Evolutionary conservation across 2,113 vertebrate genomes (phyloP).

Genomic region (Dicaeum eximium): DNA sequence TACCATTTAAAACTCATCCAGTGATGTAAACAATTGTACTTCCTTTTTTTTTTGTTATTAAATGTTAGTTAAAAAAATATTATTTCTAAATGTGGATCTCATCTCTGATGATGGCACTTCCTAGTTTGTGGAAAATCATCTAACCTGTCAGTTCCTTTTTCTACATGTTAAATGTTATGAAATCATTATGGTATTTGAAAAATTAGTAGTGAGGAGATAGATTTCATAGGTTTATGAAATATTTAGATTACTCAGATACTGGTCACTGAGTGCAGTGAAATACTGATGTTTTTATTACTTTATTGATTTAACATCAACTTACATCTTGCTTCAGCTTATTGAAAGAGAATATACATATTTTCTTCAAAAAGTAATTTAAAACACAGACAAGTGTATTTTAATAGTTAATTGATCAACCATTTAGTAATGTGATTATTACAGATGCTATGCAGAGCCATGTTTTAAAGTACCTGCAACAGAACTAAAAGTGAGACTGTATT

Average conservation of each 20-base stretch:
- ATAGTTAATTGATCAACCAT: neutral
- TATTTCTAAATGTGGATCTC: neutral
- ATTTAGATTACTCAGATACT: neutral
- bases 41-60: neutral
- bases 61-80: neutral
- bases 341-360: neutral
- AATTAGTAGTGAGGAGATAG: neutral
- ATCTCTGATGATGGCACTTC: neutral
- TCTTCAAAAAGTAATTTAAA: slow-evolving; percentile 1
- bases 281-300: neutral
- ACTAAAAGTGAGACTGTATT: neutral
- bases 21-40: neutral
- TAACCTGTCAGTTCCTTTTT: neutral
- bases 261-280: neutral
- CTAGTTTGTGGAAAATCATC: neutral
- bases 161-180: neutral
- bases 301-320: neutral
- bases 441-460: neutral
- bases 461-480: neutral
- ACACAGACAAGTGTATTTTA: slow-evolving; percentile 3
- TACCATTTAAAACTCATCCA: neutral
- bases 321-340: neutral
- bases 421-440: neutral
- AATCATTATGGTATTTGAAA: neutral
- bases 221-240: neutral